Evolutionary conservation across 2,888 invertebrate species (phyloP).

Genomic region (Mylabris sibirica): DNA sequence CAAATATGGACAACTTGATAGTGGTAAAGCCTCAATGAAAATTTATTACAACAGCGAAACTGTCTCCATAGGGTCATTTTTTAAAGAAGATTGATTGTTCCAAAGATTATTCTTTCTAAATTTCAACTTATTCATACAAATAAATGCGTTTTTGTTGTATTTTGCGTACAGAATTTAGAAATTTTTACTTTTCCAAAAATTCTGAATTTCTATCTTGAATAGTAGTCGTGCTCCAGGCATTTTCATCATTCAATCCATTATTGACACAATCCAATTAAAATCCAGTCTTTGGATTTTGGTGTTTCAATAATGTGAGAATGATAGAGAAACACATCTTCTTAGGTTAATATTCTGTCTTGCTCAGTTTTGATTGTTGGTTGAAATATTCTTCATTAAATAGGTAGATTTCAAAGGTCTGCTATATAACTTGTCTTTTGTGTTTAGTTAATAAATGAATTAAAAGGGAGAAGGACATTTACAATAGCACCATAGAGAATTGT

Average conservation of each 20-base stretch:
- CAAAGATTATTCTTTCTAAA: not conserved
- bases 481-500: not conserved
- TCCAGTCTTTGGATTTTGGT: not conserved
- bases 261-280: slow-evolving; percentile 7
- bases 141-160: not conserved
- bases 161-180: not conserved
- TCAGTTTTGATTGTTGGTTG: not conserved
- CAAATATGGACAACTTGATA: not conserved
- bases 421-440: not conserved
- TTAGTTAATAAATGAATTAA: slow-evolving; percentile 3
- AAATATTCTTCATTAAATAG: slow-evolving; percentile 4
- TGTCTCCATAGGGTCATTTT: not conserved
- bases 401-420: not conserved
- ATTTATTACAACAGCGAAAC: not conserved
- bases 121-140: not conserved
- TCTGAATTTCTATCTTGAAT: not conserved
- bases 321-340: not conserved
- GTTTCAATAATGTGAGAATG: not conserved
- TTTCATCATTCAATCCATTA: not conserved
- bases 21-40: not conserved
- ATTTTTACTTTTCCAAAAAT: not conserved
- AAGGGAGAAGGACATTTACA: not conserved
- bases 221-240: not conserved
- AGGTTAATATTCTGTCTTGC: not conserved
- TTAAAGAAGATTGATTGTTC: not conserved